phyloP scores from a whole-genome alignment of 2,797 vertebrate species.

The Cheirogaleus major region DNA sequence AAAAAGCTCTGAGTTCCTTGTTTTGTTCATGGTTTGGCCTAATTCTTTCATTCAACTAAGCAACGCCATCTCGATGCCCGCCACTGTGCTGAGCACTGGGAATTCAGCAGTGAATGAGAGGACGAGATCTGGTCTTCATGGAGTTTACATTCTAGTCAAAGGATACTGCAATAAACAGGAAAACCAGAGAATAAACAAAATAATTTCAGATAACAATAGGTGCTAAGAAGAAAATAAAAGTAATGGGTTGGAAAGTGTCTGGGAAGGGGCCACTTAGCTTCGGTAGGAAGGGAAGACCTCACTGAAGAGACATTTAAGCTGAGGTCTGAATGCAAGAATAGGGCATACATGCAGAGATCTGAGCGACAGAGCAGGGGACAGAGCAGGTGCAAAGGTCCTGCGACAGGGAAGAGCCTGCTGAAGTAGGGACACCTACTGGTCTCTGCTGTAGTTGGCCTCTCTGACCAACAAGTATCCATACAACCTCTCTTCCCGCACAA shows the following conservation, averaged over 20 bases:
- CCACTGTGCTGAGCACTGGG: background rate
- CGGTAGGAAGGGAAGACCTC: background rate
- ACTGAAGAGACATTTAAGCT: background rate
- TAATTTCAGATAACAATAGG: background rate
- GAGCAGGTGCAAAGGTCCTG: background rate
- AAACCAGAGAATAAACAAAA: background rate
- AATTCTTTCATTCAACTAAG: background rate
- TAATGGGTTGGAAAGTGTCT: background rate
- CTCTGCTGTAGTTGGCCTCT: background rate
- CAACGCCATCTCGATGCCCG: background rate
- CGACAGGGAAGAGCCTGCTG: background rate
- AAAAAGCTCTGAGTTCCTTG: background rate
- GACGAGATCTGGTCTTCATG: background rate
- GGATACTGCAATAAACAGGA: background rate
- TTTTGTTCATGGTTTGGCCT: background rate
- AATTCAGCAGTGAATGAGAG: background rate
- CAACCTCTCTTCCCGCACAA: background rate
- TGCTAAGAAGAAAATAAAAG: background rate
- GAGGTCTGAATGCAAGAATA: background rate
- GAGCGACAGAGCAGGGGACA: background rate
- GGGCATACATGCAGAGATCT: background rate
- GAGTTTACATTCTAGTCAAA: background rate
- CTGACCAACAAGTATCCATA: background rate
- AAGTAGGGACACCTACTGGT: background rate
- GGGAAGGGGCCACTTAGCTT: background rate